Percentiles rank a stretch among this genome's conserved stretches.
These are phyloP conservation scores for Ammodytes marinus DNA, from an alignment of 2,113 vertebrate species.

Conservation along the genomic window DNA sequence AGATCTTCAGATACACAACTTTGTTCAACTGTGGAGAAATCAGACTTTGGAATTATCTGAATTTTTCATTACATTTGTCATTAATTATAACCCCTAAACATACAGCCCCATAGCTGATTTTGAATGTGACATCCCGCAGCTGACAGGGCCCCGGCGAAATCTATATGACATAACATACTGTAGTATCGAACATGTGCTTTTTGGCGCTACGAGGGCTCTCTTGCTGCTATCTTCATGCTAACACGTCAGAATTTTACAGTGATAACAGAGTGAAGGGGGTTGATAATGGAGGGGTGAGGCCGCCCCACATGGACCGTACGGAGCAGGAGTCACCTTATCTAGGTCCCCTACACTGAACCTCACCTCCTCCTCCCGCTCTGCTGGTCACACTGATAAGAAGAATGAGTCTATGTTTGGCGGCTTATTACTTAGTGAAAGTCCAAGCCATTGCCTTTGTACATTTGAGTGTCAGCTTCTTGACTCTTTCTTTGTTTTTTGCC, in stretches of 20 bases:
- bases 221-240: slow-evolving; percentile 19
- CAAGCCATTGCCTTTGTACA: slow-evolving; percentile 26
- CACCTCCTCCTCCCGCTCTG: slow-evolving; percentile 10
- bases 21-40: too few species aligned
- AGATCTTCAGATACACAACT: background rate
- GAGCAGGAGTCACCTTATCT: slow-evolving; percentile 47
- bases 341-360: slow-evolving; percentile 64
- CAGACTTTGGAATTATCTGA: background rate
- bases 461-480: slow-evolving; percentile 34
- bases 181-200: slow-evolving; percentile 2
- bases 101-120: background rate
- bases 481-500: slow-evolving; percentile 10
- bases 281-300: slow-evolving; percentile 43
- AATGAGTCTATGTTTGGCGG: slow-evolving; percentile 46
- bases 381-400: slow-evolving; percentile 62
- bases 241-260: slow-evolving; percentile 16
- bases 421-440: slow-evolving; percentile 27
- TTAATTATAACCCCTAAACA: background rate
- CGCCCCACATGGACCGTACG: background rate
- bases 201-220: background rate
- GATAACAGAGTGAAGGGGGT: slow-evolving; percentile 25
- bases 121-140: slow-evolving; percentile 1
- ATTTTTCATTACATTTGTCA: background rate
- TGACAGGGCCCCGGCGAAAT: background rate
- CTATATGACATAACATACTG: background rate